phyloP scores from a whole-genome alignment of 2,888 invertebrate genomes.

The Therioaphis trifolii region DNA sequence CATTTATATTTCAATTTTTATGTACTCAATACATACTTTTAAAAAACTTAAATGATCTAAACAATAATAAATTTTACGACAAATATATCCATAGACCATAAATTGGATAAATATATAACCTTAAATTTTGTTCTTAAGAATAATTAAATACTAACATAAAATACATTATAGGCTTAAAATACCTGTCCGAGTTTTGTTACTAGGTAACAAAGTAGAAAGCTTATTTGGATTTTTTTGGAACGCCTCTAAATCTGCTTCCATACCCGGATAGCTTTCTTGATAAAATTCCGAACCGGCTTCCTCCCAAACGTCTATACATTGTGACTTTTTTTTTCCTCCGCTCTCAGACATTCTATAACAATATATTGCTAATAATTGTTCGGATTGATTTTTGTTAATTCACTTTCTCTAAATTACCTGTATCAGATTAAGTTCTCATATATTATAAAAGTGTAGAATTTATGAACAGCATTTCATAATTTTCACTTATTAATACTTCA shows the following conservation, averaged over 20 bases:
- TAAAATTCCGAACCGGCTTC: conserved; percentile 87
- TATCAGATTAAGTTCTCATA: background rate
- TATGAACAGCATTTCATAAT: background rate
- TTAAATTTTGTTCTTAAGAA: too few relatives aligned
- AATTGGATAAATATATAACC: too few relatives aligned
- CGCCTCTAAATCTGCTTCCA: conserved; percentile 75
- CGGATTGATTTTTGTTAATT: background rate
- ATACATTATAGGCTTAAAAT: background rate
- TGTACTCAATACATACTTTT: too few relatives aligned
- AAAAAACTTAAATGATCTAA: too few relatives aligned
- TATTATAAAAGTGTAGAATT: background rate
- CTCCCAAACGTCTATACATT: conserved; percentile 79
- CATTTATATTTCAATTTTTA: too few relatives aligned
- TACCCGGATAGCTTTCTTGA: conserved; percentile 83
- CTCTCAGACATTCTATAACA: conserved; percentile 37
- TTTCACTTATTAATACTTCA: background rate
- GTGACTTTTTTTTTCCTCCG: conserved; percentile 71
- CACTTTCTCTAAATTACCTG: background rate
- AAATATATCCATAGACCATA: too few relatives aligned
- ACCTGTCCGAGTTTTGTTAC: conserved; percentile 74
- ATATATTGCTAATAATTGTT: background rate
- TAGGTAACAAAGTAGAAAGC: conserved; percentile 81
- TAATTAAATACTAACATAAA: too few relatives aligned
- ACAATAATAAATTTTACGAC: too few relatives aligned
- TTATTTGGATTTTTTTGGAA: conserved; percentile 80